A percentile compares a stretch with the other conserved stretches of the same genome.
These are phyloP conservation scores for Erythrocebus patas DNA, from an alignment of 2,113 vertebrate genomes.

Conservation along the genomic window DNA sequence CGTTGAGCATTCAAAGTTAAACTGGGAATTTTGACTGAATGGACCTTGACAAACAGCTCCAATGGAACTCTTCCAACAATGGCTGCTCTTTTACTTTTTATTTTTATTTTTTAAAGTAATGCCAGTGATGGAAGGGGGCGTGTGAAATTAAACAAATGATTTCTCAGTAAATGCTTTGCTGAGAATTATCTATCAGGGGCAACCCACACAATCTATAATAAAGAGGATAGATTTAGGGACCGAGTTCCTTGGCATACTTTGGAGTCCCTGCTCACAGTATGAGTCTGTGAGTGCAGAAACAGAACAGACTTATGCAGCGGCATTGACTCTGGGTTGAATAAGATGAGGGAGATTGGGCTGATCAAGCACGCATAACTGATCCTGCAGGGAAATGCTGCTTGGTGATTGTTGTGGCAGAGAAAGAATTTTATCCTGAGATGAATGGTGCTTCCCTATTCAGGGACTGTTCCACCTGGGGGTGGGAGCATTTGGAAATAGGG, in stretches of 20 bases:
- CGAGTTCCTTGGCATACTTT: conserved; percentile 17
- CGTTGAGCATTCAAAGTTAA: neutral
- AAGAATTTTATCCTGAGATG: neutral
- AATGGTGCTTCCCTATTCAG: neutral
- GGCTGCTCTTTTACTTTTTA: neutral
- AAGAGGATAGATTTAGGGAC: conserved; percentile 34
- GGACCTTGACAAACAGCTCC: conserved; percentile 63
- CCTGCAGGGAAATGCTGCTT: neutral
- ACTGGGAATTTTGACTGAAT: conserved; percentile 38
- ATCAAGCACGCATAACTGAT: neutral
- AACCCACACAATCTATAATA: conserved; percentile 70
- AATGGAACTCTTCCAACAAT: conserved; percentile 67
- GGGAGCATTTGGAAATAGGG: neutral
- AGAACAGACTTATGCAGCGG: neutral
- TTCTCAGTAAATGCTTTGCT: conserved; percentile 60
- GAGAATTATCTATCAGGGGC: conserved; percentile 63
- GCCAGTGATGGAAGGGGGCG: conserved; percentile 35
- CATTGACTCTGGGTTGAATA: neutral
- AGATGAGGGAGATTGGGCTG: neutral
- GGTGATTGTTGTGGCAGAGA: neutral
- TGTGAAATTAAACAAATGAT: conserved; percentile 66
- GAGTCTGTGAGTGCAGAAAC: neutral
- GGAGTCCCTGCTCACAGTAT: neutral
- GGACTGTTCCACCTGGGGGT: neutral
- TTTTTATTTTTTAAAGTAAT: neutral